Conservation (phyloP, 2,888 invertebrate species). For the Epistrophe grossulariae region DNA sequence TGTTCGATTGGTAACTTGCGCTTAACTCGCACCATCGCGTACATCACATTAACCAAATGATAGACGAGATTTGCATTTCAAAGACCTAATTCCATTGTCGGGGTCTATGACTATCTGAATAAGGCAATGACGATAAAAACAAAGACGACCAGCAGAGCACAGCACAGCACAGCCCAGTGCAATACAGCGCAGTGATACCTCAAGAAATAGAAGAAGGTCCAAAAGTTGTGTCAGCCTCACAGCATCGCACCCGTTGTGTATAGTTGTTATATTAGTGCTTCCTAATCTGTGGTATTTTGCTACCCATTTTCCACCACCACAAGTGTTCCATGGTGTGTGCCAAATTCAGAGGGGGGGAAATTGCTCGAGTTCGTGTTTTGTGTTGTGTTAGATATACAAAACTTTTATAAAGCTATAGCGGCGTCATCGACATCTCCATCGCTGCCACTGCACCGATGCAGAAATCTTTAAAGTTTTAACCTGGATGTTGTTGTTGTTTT, state of each 20-base stretch:
- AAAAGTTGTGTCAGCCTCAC: constrained; percentile 13
- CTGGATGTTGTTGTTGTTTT: constrained; percentile 46
- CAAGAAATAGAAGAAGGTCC: constrained; percentile 36
- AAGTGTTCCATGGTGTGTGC: constrained; percentile 35
- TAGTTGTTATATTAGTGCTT: constrained; percentile 2
- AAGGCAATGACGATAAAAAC: constrained; percentile 45
- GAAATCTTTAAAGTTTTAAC: constrained; percentile 65
- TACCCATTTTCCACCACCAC: constrained; percentile 26
- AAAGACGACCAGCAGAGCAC: background rate
- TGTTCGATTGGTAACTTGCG: constrained; percentile 33
- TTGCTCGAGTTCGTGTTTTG: constrained; percentile 37
- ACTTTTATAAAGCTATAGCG: too few species aligned
- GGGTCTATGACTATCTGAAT: constrained; percentile 68
- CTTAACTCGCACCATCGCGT: constrained; percentile 47
- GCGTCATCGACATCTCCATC: constrained; percentile 40
- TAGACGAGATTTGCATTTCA: constrained; percentile 71
- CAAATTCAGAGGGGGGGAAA: constrained; percentile 23
- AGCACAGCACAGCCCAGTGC: too few species aligned
- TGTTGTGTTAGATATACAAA: constrained; percentile 42
- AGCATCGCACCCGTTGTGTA: constrained; percentile 22
- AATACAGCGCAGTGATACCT: background rate
- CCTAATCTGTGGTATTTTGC: too few species aligned
- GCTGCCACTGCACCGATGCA: constrained; percentile 47
- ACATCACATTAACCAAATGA: constrained; percentile 67
- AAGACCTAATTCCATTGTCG: constrained; percentile 73